phyloP scores from a whole-genome alignment of 2,888 invertebrate genomes.

The Entomobrya proxima region DNA sequence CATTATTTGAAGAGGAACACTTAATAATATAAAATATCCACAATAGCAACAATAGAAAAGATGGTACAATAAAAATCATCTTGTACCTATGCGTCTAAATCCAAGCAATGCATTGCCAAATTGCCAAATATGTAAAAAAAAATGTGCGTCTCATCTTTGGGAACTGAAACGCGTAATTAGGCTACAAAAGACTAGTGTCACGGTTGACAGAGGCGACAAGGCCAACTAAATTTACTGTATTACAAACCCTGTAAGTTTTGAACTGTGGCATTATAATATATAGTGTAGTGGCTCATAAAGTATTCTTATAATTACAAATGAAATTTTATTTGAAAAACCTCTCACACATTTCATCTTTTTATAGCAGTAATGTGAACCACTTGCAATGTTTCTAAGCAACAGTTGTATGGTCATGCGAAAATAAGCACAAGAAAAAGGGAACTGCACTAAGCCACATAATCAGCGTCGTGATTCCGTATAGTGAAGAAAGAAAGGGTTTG shows the following conservation, averaged over 20 bases:
- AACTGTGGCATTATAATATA: not conserved
- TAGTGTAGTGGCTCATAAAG: too few relatives aligned
- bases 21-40: too few relatives aligned
- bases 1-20: too few relatives aligned
- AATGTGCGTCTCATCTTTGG: too few relatives aligned
- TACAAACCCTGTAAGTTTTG: not conserved
- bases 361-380: not conserved
- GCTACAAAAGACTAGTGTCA: constrained; percentile 48
- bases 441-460: constrained; percentile 59
- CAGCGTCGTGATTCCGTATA: constrained; percentile 26
- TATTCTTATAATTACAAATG: too few relatives aligned
- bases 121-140: too few relatives aligned
- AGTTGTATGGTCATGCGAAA: constrained; percentile 62
- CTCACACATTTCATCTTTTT: not conserved
- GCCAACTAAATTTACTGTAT: constrained; percentile 51
- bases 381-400: constrained; percentile 33
- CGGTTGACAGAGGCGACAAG: constrained; percentile 62
- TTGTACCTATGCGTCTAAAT: too few relatives aligned
- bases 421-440: constrained; percentile 40
- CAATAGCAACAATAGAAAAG: too few relatives aligned
- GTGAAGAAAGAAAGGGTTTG: not conserved
- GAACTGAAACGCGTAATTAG: constrained; percentile 17
- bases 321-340: not conserved
- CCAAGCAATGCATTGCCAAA: too few relatives aligned
- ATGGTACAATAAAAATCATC: too few relatives aligned